Evolutionary conservation across 2,888 invertebrate genomes (phyloP).

Genomic region (Hetaerina titia): DNA sequence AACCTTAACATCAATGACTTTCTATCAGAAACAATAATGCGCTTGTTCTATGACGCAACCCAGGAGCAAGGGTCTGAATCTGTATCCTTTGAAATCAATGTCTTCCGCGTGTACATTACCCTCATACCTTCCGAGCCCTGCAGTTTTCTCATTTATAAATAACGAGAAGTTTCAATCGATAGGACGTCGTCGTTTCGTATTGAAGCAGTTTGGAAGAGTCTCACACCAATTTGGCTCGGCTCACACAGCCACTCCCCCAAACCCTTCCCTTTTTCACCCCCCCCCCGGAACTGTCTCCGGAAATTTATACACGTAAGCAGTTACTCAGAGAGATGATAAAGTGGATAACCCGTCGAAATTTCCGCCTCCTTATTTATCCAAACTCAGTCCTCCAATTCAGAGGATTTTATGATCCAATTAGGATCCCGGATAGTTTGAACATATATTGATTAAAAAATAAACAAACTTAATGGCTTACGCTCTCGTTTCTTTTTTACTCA

Average conservation of each 20-base stretch:
- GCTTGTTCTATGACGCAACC: no score
- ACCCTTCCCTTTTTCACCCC: background rate
- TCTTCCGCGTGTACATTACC: no score
- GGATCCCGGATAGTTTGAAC: background rate
- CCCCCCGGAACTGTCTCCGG: background rate
- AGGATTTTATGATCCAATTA: constrained; percentile 6
- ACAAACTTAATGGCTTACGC: background rate
- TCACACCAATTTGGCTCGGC: no score
- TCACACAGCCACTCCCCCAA: background rate
- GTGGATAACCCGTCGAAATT: background rate
- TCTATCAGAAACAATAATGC: no score
- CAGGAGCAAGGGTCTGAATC: no score
- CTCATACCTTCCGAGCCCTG: no score
- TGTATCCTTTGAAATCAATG: no score
- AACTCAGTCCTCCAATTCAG: background rate
- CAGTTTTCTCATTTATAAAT: no score
- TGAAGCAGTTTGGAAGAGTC: no score
- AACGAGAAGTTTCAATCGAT: no score
- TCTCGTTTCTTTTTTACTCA: background rate
- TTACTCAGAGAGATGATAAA: background rate
- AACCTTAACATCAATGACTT: no score
- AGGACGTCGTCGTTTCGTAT: no score
- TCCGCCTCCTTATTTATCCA: background rate
- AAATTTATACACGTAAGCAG: background rate
- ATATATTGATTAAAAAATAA: background rate